Percentiles rank a stretch among this genome's conserved stretches.
These are phyloP conservation scores for Ephialtes manifestator DNA, from an alignment of 2,888 invertebrate genomes.

Conservation along the genomic window DNA sequence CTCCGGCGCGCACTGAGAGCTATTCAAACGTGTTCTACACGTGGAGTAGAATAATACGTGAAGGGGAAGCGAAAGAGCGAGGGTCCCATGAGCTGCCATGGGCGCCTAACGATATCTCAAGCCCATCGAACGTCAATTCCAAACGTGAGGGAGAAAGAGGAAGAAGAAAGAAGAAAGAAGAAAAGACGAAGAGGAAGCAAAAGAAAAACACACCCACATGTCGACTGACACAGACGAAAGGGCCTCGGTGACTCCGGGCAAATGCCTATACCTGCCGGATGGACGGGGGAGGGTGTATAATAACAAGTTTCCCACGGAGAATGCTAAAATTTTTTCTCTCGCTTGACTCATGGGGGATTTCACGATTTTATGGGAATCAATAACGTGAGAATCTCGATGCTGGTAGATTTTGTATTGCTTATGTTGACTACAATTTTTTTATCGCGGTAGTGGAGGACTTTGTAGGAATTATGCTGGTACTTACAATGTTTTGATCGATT, in stretches of 20 bases:
- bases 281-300: not conserved
- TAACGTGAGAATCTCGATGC: constrained; percentile 11
- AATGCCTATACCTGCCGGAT: constrained; percentile 14
- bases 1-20: constrained; percentile 47
- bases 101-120: constrained; percentile 52
- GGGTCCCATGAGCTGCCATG: not conserved
- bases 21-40: constrained; percentile 47
- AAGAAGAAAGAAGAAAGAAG: constrained; percentile 13
- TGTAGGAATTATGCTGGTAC: constrained; percentile 23
- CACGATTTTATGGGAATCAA: constrained; percentile 9
- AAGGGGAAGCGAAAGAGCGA: constrained; percentile 33
- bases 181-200: constrained; percentile 12
- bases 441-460: too few species aligned
- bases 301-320: constrained; percentile 41
- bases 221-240: not conserved
- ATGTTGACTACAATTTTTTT: not conserved
- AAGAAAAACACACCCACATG: constrained; percentile 39
- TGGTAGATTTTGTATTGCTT: constrained; percentile 18
- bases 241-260: not conserved
- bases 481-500: not conserved
- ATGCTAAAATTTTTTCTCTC: not conserved
- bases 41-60: constrained; percentile 2
- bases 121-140: constrained; percentile 63
- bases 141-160: not conserved
- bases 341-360: not conserved